Percentiles rank a stretch among this genome's conserved stretches.
phyloP scores from a whole-genome alignment of 2,888 invertebrate genomes.

The Meganola albula region DNA sequence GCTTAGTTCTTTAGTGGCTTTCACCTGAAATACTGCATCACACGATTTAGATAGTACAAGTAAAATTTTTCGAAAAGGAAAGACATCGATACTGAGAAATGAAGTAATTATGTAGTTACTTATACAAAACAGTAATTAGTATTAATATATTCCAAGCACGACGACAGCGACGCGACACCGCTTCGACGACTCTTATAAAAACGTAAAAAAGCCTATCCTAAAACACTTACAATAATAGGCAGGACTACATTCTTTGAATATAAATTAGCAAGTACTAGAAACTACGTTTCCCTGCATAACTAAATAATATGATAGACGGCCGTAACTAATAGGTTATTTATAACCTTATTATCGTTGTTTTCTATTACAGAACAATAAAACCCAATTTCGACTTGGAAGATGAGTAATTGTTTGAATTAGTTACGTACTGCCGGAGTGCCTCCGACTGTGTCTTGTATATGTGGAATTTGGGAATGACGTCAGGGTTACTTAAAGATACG shows the following conservation, averaged over 20 bases:
- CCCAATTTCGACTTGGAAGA: conserved; percentile 37
- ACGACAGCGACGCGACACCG: conserved; percentile 39
- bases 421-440: conserved; percentile 32
- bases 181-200: conserved; percentile 40
- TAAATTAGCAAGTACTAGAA: conserved; percentile 55
- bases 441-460: conserved; percentile 21
- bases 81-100: conserved; percentile 28
- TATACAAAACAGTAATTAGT: conserved; percentile 50
- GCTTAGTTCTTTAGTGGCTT: too few relatives aligned
- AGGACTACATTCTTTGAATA: conserved; percentile 56
- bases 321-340: conserved; percentile 56
- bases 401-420: conserved; percentile 46
- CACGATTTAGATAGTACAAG: too few relatives aligned
- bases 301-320: conserved; percentile 47
- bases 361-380: conserved; percentile 53
- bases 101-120: conserved; percentile 49
- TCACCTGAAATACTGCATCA: too few relatives aligned
- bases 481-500: conserved; percentile 11
- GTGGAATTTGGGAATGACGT: conserved; percentile 21
- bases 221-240: conserved; percentile 48
- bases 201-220: conserved; percentile 38
- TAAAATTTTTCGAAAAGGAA: conserved; percentile 20
- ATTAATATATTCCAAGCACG: conserved; percentile 64
- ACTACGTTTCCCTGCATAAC: conserved; percentile 31
- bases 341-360: conserved; percentile 58